Conservation (phyloP, 2,888 invertebrate species). For the Disparrhopalites patrizii region DNA sequence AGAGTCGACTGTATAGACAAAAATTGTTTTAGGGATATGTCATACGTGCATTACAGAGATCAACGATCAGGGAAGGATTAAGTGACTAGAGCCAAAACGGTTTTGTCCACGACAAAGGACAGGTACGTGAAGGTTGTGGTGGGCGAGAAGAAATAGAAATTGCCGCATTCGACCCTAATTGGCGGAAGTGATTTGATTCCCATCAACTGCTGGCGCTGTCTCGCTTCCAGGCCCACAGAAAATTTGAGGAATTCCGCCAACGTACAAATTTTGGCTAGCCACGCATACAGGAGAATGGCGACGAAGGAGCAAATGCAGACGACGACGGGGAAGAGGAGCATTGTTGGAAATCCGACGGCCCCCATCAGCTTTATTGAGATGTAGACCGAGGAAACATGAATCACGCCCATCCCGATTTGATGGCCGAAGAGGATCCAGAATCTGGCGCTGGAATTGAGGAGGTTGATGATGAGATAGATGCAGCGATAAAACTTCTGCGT, state of each 20-base stretch:
- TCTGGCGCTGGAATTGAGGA: not conserved
- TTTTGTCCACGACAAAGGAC: slow-evolving; percentile 8
- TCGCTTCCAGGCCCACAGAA: no score
- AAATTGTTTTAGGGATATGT: no score
- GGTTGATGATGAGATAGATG: not conserved
- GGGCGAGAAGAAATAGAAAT: slow-evolving; percentile 1
- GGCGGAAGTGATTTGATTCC: not conserved
- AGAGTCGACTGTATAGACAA: no score
- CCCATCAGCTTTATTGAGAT: not conserved
- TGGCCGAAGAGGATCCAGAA: slow-evolving; percentile 5
- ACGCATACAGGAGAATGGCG: not conserved
- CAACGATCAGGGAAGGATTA: no score
- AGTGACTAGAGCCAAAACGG: not conserved
- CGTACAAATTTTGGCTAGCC: not conserved
- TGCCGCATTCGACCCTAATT: not conserved
- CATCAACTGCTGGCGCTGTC: not conserved
- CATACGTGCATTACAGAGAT: no score
- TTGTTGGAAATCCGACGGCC: not conserved
- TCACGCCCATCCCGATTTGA: slow-evolving; percentile 1
- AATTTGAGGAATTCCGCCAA: not conserved
- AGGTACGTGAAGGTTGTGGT: slow-evolving; percentile 6
- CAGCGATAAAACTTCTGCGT: not conserved
- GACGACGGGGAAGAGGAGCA: not conserved
- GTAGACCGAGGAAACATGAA: not conserved
- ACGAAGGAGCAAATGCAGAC: not conserved